Percentiles rank a stretch among this genome's conserved stretches.
Evolutionary conservation across 2,888 invertebrate genomes (phyloP).

Genomic region (Lithophane semibrunnea): DNA sequence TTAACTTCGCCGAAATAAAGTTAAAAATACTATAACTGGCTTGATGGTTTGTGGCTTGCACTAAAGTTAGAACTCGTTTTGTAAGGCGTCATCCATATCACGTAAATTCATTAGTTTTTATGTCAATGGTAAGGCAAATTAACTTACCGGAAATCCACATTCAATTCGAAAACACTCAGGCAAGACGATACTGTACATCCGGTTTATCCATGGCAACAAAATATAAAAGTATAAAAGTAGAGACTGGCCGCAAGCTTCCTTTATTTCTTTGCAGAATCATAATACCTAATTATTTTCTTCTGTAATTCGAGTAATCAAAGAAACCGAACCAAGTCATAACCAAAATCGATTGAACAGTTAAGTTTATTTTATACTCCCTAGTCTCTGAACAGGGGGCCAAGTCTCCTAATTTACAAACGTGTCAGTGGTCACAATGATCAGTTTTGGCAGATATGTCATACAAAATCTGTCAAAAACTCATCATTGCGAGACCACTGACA

Average conservation of each 20-base stretch:
- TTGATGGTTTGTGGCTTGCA: background rate
- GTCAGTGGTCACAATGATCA: too few species aligned
- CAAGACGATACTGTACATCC: constrained; percentile 28
- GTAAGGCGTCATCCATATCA: background rate
- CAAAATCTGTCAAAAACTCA: too few species aligned
- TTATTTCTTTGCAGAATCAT: too few species aligned
- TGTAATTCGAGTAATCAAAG: too few species aligned
- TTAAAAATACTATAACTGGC: background rate
- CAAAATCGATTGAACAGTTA: too few species aligned
- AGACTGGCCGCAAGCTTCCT: background rate
- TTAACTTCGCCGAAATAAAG: background rate
- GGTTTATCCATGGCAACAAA: constrained; percentile 34
- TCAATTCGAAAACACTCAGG: constrained; percentile 23
- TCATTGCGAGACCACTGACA: too few species aligned
- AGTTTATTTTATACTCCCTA: too few species aligned
- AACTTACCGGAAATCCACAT: constrained; percentile 35
- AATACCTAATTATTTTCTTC: too few species aligned
- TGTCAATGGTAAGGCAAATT: constrained; percentile 16
- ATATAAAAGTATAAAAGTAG: constrained; percentile 16
- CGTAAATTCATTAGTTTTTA: background rate
- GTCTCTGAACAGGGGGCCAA: too few species aligned
- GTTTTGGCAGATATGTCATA: too few species aligned
- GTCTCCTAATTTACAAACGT: too few species aligned
- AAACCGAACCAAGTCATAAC: too few species aligned
- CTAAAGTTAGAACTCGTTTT: background rate